phyloP scores from a whole-genome alignment of 1,140 invertebrate species.

The Xylocopa sonorina region DNA sequence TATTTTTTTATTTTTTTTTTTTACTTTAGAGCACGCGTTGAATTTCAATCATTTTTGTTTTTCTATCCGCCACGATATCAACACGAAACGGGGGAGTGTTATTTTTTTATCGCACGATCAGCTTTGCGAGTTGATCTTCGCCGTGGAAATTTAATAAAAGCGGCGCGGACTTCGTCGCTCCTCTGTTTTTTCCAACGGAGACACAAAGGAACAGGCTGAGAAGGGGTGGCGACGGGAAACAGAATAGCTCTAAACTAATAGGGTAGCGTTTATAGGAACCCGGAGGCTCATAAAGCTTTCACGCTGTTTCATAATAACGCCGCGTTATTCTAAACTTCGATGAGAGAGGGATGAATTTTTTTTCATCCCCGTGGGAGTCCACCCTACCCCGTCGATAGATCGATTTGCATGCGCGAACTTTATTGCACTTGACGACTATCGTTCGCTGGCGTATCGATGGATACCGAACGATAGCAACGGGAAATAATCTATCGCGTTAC shows the following conservation, averaged over 20 bases:
- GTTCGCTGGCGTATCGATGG: neutral
- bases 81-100: neutral
- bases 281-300: neutral
- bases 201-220: neutral
- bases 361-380: neutral
- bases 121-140: neutral
- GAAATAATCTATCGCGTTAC: constrained; percentile 27
- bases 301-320: neutral
- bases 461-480: neutral
- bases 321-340: neutral
- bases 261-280: neutral
- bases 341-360: neutral
- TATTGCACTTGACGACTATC: neutral
- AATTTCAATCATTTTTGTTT: neutral
- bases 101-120: neutral
- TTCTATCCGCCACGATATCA: neutral
- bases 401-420: neutral
- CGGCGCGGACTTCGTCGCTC: neutral
- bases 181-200: neutral
- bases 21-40: neutral
- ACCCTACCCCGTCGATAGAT: neutral
- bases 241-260: neutral
- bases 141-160: constrained; percentile 16
- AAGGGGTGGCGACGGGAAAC: neutral
- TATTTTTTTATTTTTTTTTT: neutral